phyloP scores from a whole-genome alignment of 2,888 invertebrate genomes.

The Chrysolina americana region DNA sequence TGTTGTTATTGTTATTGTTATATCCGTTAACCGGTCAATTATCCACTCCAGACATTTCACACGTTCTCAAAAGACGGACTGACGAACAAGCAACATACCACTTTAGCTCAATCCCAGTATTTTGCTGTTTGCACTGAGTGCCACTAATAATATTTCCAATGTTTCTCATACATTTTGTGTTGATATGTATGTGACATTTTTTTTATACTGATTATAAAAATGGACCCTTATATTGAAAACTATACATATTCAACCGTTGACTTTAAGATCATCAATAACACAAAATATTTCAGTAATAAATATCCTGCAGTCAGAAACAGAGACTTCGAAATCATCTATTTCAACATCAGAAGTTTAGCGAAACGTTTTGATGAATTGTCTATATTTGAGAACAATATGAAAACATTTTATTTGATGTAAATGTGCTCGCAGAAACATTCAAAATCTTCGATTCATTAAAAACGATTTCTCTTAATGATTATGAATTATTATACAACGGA shows the following conservation, averaged over 20 bases:
- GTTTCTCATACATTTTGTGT: neutral
- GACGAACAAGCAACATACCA: neutral
- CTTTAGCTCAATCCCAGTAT: neutral
- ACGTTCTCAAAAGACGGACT: neutral
- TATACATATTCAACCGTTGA: neutral
- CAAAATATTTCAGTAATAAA: neutral
- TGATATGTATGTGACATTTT: neutral
- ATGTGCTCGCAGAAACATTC: too few relatives aligned
- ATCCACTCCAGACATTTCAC: neutral
- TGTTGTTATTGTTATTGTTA: too few relatives aligned
- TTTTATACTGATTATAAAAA: neutral
- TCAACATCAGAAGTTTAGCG: constrained; percentile 1
- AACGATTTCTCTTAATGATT: too few relatives aligned
- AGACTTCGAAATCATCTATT: neutral
- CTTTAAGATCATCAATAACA: constrained; percentile 1
- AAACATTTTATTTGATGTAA: too few relatives aligned
- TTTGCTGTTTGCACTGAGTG: constrained; percentile 3
- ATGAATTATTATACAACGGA: too few relatives aligned
- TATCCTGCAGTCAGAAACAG: neutral
- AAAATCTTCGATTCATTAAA: too few relatives aligned
- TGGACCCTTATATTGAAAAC: neutral
- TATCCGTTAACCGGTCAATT: too few relatives aligned
- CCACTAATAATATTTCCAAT: neutral
- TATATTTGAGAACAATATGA: too few relatives aligned
- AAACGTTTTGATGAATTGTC: constrained; percentile 8